Evolutionary conservation across 92 coral and sea anemone species (phyloP).

Genomic region (Desmophyllum pertusum): DNA sequence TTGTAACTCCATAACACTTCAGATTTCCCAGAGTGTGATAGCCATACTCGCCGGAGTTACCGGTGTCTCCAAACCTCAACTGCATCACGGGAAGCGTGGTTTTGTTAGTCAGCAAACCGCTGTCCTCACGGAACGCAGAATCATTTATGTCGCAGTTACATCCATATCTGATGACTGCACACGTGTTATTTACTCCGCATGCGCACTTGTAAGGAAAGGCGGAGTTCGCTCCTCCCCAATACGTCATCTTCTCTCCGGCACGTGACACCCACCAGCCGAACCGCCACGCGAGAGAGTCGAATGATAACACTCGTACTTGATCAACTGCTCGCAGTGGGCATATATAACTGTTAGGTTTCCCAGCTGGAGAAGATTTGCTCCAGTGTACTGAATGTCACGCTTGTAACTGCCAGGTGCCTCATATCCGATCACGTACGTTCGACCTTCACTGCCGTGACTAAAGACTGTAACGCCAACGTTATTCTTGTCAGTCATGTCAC

Average conservation of each 20-base stretch:
- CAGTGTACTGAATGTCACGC: not conserved
- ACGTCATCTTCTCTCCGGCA: too few species aligned
- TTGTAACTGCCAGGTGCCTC: not conserved
- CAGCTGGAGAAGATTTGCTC: not conserved
- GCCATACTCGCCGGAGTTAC: not conserved
- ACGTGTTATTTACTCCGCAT: not conserved
- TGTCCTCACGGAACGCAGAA: too few species aligned
- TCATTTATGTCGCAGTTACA: slow-evolving; percentile 13
- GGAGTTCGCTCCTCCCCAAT: too few species aligned
- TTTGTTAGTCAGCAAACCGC: not conserved
- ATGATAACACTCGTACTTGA: too few species aligned
- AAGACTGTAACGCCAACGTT: slow-evolving; percentile 7
- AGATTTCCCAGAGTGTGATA: slow-evolving; percentile 3
- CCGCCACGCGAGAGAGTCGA: too few species aligned
- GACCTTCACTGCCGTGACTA: slow-evolving; percentile 6
- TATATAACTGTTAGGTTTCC: not conserved
- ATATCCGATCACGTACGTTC: too few species aligned
- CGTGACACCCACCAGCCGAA: too few species aligned
- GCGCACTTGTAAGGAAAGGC: not conserved
- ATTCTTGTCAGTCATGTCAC: slow-evolving; percentile 4
- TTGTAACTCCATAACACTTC: not conserved
- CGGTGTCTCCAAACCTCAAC: slow-evolving; percentile 6
- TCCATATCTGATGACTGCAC: not conserved
- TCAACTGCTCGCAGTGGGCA: slow-evolving; percentile 11
- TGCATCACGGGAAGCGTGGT: not conserved